Conservation (phyloP, 2,888 invertebrate species). For the Ernsta delagoae region DNA sequence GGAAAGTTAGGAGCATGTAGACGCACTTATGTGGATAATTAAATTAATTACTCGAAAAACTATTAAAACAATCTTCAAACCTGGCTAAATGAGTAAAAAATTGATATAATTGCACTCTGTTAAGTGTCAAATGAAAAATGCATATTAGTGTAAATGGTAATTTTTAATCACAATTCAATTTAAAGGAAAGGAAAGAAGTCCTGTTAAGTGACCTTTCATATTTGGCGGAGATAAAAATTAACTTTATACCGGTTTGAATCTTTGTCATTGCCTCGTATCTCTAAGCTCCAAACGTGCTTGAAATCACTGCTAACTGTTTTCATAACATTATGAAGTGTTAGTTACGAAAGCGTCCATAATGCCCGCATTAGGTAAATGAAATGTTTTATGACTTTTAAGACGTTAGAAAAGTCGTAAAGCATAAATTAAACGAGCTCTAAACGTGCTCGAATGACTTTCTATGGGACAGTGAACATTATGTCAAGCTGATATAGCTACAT, state of each 20-base stretch:
- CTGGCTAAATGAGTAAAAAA: too few relatives aligned
- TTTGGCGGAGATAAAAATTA: too few relatives aligned
- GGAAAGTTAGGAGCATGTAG: too few relatives aligned
- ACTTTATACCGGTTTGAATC: conserved; percentile 23
- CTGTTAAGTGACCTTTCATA: too few relatives aligned
- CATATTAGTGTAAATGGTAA: too few relatives aligned
- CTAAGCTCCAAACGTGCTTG: conserved; percentile 23
- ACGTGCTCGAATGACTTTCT: conserved; percentile 43
- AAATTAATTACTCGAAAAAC: too few relatives aligned
- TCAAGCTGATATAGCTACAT: conserved; percentile 3
- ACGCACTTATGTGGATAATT: too few relatives aligned
- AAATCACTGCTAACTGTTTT: conserved; percentile 20
- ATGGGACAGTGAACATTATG: conserved; percentile 44
- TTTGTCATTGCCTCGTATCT: conserved; percentile 26
- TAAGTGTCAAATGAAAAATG: too few relatives aligned
- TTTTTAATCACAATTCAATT: too few relatives aligned
- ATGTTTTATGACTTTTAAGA: conserved; percentile 25
- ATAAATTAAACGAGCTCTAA: conserved; percentile 19
- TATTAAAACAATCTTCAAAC: too few relatives aligned
- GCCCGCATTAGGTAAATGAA: conserved; percentile 12
- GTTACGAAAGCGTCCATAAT: conserved; percentile 23
- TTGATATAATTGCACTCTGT: too few relatives aligned
- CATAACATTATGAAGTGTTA: conserved; percentile 26
- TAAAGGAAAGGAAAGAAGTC: too few relatives aligned
- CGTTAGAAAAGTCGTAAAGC: conserved; percentile 30